phyloP scores from a whole-genome alignment of 1,140 invertebrate species.

The Dryas iulia region DNA sequence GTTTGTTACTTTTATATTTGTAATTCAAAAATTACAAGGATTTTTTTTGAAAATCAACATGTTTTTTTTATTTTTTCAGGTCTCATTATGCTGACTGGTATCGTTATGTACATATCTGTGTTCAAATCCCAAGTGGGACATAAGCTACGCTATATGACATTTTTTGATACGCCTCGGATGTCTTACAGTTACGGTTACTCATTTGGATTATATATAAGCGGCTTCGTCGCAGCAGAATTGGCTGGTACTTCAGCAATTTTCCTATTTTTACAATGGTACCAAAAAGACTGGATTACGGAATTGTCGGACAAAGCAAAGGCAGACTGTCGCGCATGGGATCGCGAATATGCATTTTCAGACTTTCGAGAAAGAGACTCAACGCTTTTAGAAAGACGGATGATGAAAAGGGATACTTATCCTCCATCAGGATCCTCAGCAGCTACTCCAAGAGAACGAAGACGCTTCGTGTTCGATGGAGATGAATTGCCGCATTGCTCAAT shows the following conservation, averaged over 20 bases:
- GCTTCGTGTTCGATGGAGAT: constrained; percentile 80
- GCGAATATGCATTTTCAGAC: constrained; percentile 69
- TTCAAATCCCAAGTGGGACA: constrained; percentile 94
- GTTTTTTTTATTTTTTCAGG: constrained; percentile 83
- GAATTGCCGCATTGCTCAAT: constrained; percentile 71
- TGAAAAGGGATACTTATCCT: constrained; percentile 75
- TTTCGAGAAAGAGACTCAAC: constrained; percentile 69
- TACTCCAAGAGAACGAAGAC: constrained; percentile 70
- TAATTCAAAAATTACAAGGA: too few species aligned
- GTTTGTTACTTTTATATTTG: constrained; percentile 42
- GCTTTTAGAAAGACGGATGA: constrained; percentile 67
- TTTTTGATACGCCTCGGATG: constrained; percentile 88
- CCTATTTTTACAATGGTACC: constrained; percentile 87
- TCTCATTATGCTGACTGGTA: constrained; percentile 91
- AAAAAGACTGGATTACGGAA: constrained; percentile 79
- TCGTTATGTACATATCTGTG: constrained; percentile 95
- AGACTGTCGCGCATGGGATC: constrained; percentile 71
- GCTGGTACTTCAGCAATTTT: constrained; percentile 93
- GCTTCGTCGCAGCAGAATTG: constrained; percentile 90
- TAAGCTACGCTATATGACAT: constrained; percentile 89
- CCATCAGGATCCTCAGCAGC: constrained; percentile 74
- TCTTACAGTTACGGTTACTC: constrained; percentile 93
- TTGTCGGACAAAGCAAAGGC: constrained; percentile 72
- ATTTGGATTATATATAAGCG: constrained; percentile 91
- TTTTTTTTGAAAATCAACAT: too few species aligned